Conservation (phyloP, 2,797 vertebrate species). For the Lutjanus argentimaculatus region DNA sequence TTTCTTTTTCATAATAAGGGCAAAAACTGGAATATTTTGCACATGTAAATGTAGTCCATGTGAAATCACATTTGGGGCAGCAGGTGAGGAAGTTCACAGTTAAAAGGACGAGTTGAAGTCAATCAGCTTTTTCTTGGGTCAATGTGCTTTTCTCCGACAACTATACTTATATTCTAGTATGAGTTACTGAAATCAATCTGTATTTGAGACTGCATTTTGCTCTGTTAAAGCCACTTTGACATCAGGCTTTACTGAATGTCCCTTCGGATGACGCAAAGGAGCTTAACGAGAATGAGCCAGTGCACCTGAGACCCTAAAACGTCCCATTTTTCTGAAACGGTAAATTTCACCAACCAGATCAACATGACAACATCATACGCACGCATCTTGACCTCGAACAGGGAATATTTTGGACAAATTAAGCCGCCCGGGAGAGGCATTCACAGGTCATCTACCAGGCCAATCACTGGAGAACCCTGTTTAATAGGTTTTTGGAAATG, state of each 20-base stretch:
- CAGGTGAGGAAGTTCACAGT: neutral
- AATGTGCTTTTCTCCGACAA: neutral
- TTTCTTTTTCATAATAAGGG: no score
- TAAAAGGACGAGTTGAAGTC: neutral
- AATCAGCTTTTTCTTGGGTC: neutral
- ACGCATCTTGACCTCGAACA: constrained; percentile 57
- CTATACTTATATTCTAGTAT: neutral
- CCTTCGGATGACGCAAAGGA: constrained; percentile 56
- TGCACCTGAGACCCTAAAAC: constrained; percentile 76
- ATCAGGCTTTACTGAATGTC: constrained; percentile 45
- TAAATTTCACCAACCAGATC: constrained; percentile 26
- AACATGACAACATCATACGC: constrained; percentile 40
- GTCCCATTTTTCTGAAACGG: constrained; percentile 37
- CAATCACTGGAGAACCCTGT: constrained; percentile 37
- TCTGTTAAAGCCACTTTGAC: constrained; percentile 61
- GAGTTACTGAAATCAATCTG: neutral
- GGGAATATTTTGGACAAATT: constrained; percentile 65
- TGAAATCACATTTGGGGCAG: neutral
- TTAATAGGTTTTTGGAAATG: constrained; percentile 55
- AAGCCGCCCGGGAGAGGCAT: constrained; percentile 7
- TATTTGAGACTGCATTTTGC: constrained; percentile 4
- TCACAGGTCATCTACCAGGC: constrained; percentile 46
- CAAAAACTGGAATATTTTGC: no score
- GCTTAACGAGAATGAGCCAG: constrained; percentile 61
- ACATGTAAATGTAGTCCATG: neutral